phyloP scores from a whole-genome alignment of 2,113 vertebrate species.

The Albula goreensis region DNA sequence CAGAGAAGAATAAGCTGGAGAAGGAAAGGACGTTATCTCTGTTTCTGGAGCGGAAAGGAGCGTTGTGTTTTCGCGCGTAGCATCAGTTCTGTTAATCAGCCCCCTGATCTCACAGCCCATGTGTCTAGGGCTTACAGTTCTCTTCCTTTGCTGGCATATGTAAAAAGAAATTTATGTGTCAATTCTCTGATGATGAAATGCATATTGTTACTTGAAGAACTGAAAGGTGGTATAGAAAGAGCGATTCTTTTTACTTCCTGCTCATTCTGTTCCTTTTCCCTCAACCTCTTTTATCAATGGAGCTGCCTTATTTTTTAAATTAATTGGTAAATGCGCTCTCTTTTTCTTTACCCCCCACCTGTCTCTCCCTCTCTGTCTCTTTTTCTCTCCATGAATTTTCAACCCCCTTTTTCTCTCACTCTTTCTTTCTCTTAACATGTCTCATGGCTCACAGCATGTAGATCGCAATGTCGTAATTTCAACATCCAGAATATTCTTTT shows the following conservation, averaged over 20 bases:
- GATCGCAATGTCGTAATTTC: not conserved
- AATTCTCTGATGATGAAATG: not conserved
- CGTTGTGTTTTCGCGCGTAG: not conserved
- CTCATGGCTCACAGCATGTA: not conserved
- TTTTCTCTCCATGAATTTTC: not conserved
- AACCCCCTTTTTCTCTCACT: not conserved
- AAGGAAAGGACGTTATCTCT: not conserved
- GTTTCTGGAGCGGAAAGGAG: not conserved
- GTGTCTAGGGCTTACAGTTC: not conserved
- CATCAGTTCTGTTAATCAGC: not conserved
- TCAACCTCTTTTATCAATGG: not conserved
- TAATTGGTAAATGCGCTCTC: not conserved
- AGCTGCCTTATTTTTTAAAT: not conserved
- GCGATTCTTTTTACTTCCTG: not conserved
- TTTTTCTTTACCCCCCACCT: not conserved
- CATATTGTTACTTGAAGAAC: not conserved
- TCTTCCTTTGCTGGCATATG: not conserved
- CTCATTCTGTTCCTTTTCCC: not conserved
- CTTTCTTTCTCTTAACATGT: not conserved
- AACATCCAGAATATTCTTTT: not conserved
- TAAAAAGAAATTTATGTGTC: constrained; percentile 4
- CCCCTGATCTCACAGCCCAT: not conserved
- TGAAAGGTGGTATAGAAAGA: not conserved
- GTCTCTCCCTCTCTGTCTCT: not conserved
- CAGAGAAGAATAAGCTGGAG: not conserved